Evolutionary conservation across 2,797 vertebrate genomes (phyloP), one percentile per base, ranked within the genome.

Genomic region (Telmatherina bonti): DNA sequence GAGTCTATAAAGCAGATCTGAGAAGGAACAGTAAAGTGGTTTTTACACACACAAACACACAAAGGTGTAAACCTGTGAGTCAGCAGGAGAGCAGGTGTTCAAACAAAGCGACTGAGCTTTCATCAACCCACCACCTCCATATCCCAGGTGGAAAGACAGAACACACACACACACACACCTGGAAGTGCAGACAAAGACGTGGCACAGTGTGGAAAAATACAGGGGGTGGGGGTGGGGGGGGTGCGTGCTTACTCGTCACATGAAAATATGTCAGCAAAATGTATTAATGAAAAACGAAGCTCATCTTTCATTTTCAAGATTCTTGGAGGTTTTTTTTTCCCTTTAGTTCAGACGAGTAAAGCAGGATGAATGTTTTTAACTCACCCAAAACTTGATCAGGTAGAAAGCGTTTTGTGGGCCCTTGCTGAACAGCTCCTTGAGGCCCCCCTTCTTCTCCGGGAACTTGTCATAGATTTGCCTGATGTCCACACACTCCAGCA

Each of bases 381-480:
- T 97, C 88, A 99, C 98, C 97, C 98, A 99, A 94, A 99, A 99
- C 85, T 99, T 99, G 67, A 99, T 96, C 13, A 99, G 95, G 94
- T 98, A 99, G 94, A 99, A 99, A 53, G 97, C 95, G 15, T 96
- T 97, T 57, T 98, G 97, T 0, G 97, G 97, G 15, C 98, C 97
- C 82, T 98, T 99, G 71, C 93, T 95, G 73, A 98, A 99, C 38
- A 99, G 94, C 85, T 99, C 98, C 91, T 99, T 99, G 45, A 99
- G 93, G 31, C 97, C 98, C 0, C 97, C 98, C 86, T 99, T 99
- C 94, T 99, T 99, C 88, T 99, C 98, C 0, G 98, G 98, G 78
- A 99, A 99, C 83, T 99, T 99, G 94, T 99, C 98, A 29, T 99
- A 99, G 86, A 99, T 99, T 93, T 99, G 97, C 84, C 97, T 94